Conservation (phyloP, 2,113 vertebrate species). For the Engraulis encrasicolus region DNA sequence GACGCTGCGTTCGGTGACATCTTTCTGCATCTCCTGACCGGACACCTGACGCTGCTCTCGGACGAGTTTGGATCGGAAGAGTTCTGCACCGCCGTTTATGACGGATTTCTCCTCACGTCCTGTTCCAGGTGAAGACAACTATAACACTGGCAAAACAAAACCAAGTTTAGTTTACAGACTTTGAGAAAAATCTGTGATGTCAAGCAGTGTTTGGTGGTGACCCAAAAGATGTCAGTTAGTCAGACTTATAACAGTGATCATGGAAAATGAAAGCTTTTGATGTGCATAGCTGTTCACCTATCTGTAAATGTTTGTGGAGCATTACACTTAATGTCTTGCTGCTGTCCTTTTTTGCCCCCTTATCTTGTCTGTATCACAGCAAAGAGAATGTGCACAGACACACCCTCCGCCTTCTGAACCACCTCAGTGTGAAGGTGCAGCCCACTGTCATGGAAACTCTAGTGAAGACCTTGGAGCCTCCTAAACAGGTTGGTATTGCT, state of each 20-base stretch:
- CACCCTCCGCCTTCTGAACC: slow-evolving; percentile 85
- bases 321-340: no score
- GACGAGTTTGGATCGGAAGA: slow-evolving; percentile 93
- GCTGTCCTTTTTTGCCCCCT: neutral
- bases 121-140: slow-evolving; percentile 86
- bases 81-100: slow-evolving; percentile 90
- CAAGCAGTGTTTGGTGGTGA: no score
- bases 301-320: no score
- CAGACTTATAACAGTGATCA: no score
- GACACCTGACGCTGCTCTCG: slow-evolving; percentile 88
- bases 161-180: no score
- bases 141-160: no score
- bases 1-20: slow-evolving; percentile 94
- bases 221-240: no score
- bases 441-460: slow-evolving; percentile 83
- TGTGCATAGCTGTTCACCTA: no score
- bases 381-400: slow-evolving; percentile 96
- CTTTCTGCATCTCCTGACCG: slow-evolving; percentile 94
- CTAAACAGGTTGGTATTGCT: slow-evolving; percentile 82
- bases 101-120: slow-evolving; percentile 89
- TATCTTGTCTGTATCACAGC: slow-evolving; percentile 65
- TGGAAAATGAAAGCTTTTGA: no score
- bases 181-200: no score
- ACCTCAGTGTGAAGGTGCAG: slow-evolving; percentile 89
- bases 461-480: slow-evolving; percentile 90